Evolutionary conservation across 2,888 invertebrate genomes (phyloP), one percentile per base, ranked within the genome.

Genomic region (Tineola bisselliella): DNA sequence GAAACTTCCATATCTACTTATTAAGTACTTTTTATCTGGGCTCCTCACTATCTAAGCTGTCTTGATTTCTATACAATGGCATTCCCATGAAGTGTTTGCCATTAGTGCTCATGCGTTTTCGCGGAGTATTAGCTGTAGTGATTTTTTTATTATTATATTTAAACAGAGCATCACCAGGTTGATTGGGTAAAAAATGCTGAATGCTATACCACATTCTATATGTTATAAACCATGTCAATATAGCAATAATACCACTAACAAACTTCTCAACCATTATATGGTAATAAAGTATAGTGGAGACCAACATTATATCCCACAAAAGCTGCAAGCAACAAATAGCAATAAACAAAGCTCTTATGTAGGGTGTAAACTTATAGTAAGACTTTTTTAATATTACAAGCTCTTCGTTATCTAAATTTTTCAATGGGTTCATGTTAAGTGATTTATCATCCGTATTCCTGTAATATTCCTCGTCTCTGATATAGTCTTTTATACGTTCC

Each of bases 241-340:
- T 91, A 10, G 97, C 98, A 69, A 94, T 87, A n/a, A 92, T 88
- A 18, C 95, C 95, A 68, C 95, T 97, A 0, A 95, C 76, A 63
- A 99, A 92, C 76, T 99, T 99, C 76, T 99, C 98, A 25, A 96
- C 91, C 93, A 98, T 95, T 59, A 94, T 93, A 77, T 99, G 99
- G 81, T 97, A 98, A 77, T 98, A 99, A 8, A 99, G 75, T 77
- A 96, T 93, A 0, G 99, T 98, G 43, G 93, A 92, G 3, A 97
- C 88, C 57, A 99, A 86, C 97, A 98, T 98, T 3, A 97, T 89
- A 81, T 99, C 97, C 97, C 97, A 98, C n/a, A 97, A 76, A 25
- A 97, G 69, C 70, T 93, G 93, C 62, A 97, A 88, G 0, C 91
- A 66, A 0, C 97, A 92, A 81, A 97, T 92, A 0, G 89, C 87